Base-by-base conservation (phyloP, 2,113 vertebrate genomes). In the Sylvilagus bachmani region DNA sequence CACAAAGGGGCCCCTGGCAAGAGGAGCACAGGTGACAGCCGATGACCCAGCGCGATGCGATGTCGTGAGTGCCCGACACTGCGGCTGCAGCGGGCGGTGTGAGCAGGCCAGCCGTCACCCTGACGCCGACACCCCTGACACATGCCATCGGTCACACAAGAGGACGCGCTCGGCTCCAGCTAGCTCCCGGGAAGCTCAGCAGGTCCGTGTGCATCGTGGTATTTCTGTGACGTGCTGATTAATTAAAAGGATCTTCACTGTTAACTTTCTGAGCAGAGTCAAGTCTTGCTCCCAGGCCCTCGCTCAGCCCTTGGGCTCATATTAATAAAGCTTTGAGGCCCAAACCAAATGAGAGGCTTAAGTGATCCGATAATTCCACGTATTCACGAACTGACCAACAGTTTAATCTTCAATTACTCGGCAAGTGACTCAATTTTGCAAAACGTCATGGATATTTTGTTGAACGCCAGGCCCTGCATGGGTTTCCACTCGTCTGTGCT, bases 21-120 rank as follows among this genome's bases (percentile, higher is more conserved):
- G 13, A 96, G 97, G 98, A 98, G 95, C 89, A 97, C 95, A 98
- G 96, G 93, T 98, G 98, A 98, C 97, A 98, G 98, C 90, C 98
- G 99, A 98, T 98, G 98, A 99, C 98, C 98, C 98, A 98, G 97
- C 97, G 64, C 86, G 92, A 98, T 98, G 93, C 96, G 92, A 98
- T 98, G 93, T 96, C 94, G 92, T 98, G 98, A 99, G 99, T 98
- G 98, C 97, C 93, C 96, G 95, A 79, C 97, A 98, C 98, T 98
- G 98, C 95, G n/a, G n/a, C n/a, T n/a, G n/a, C n/a, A n/a, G n/a
- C n/a, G 97, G 95, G 96, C 97, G 97, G 97, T 89, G 83, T 44
- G 97, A 98, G 97, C 93, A 96, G 97, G 98, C 97, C 93, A 97
- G 97, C 98, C 97, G 98, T 95, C 98, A 97, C 97, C 98, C 96